Base-by-base conservation (phyloP, 2,888 invertebrate genomes). In the Drosophila sordidula region DNA sequence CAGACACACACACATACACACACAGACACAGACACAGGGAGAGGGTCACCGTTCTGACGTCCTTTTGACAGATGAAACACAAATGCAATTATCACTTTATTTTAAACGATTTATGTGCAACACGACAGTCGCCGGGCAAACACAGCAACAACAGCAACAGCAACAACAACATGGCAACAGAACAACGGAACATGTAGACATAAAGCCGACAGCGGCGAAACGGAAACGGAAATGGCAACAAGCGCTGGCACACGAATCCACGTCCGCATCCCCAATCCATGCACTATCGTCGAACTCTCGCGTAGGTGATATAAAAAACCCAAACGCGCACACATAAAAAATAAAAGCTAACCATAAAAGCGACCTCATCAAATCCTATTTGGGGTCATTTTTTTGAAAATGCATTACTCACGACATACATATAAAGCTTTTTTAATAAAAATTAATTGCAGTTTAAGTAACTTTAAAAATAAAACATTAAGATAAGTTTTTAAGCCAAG, bases 81-180 rank as follows among this genome's bases (percentile, higher is more conserved):
- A 88, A 87, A 88, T 83, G 89, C 87, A 88, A 88, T 88, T 88
- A 88, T 87, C 88, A 88, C 88, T 90, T 89, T 87, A 89, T 90
- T 89, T 85, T 87, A 85, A 85, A 89, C 85, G 85, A 85, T 85
- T 85, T 85, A 85, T 89, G 89, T 79, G 87, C 74, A 69, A 73
- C 74, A 78, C 69, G 70, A 75, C 74, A 65, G 64, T 54, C 69
- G 22, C 62, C 66, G 29, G 69, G 63, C 70, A 73, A 81, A 70
- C 66, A 58, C 56, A 64, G 12, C 11, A 8, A 4, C 72, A 47
- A 59, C 69, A 39, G 49, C 38, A 63, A 59, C 69, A 38, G 47
- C 38, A 63, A 29, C 29, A 29, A 29, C 29, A 29, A 29, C 9
- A 5, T 3, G 29, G 9, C 29, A 29, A 29, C 29, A 59, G 69